Conservation (phyloP, 2,888 invertebrate species). For the Vesta saturnalis region DNA sequence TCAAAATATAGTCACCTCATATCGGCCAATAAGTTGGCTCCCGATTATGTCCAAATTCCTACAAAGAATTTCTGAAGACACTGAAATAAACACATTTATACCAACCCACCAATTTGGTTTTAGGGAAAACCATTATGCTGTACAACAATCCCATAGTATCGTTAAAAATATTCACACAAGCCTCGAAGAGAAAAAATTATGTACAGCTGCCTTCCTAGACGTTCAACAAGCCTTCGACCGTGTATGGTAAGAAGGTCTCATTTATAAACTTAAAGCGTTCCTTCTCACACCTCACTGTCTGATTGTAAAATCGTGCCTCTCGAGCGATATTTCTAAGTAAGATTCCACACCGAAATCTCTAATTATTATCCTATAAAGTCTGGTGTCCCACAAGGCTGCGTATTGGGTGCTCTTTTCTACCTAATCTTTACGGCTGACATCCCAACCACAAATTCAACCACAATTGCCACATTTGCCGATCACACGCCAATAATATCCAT, state of each 20-base stretch:
- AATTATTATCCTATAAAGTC: too few species aligned
- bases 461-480: not conserved
- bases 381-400: not conserved
- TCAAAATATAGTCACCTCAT: too few species aligned
- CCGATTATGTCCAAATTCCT: too few species aligned
- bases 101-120: not conserved
- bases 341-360: too few species aligned
- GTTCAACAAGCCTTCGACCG: too few species aligned
- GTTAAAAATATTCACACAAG: too few species aligned
- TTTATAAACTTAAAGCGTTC: slow-evolving; percentile 17
- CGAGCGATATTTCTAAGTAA: slow-evolving; percentile 19
- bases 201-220: too few species aligned
- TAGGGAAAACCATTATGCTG: not conserved
- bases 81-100: not conserved
- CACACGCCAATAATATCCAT: not conserved
- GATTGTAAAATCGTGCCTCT: slow-evolving; percentile 16
- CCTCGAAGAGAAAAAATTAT: too few species aligned
- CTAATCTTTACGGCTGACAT: not conserved
- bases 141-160: not conserved
- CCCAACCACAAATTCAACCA: too few species aligned
- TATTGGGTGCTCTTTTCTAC: not conserved
- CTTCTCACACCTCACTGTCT: slow-evolving; percentile 15
- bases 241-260: slow-evolving; percentile 24
- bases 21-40: too few species aligned
- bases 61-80: not conserved